Conservation (phyloP, 2,113 vertebrate genomes). For the Cervus canadensis region DNA sequence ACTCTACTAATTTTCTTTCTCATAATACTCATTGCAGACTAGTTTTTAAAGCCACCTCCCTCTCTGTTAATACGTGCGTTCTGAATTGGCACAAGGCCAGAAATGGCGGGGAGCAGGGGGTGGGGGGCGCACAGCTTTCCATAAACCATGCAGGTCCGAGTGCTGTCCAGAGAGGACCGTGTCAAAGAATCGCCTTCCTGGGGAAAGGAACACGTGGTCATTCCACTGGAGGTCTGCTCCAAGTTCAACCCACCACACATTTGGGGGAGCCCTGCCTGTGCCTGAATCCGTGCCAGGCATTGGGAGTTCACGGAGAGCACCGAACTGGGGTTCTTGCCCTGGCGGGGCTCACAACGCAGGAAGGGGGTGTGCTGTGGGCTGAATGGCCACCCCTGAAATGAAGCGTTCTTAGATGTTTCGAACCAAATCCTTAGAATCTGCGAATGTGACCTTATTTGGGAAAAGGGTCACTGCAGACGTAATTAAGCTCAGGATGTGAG, state of each 20-base stretch:
- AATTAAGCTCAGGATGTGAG: not conserved
- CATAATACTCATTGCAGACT: not conserved
- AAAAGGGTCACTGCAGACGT: not conserved
- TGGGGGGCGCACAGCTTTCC: not conserved
- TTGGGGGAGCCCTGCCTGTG: rapidly evolving
- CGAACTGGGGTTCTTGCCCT: not conserved
- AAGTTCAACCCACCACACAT: not conserved
- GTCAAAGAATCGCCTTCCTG: not conserved
- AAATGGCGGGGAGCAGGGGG: not conserved
- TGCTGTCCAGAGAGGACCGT: not conserved
- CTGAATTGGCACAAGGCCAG: not conserved
- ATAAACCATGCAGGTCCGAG: not conserved
- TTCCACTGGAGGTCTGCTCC: not conserved
- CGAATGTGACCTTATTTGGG: not conserved
- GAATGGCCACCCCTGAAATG: not conserved
- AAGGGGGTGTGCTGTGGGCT: not conserved
- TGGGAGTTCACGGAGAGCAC: not conserved
- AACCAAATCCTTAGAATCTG: not conserved
- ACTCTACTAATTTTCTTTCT: slow-evolving; percentile 53
- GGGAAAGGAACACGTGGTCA: not conserved
- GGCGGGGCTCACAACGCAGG: not conserved
- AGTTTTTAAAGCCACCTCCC: not conserved
- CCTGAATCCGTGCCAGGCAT: not conserved
- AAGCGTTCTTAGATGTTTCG: not conserved
- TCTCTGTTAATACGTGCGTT: not conserved